Base-by-base conservation (phyloP, 2,888 invertebrate genomes). In the Serrognathus titanus region DNA sequence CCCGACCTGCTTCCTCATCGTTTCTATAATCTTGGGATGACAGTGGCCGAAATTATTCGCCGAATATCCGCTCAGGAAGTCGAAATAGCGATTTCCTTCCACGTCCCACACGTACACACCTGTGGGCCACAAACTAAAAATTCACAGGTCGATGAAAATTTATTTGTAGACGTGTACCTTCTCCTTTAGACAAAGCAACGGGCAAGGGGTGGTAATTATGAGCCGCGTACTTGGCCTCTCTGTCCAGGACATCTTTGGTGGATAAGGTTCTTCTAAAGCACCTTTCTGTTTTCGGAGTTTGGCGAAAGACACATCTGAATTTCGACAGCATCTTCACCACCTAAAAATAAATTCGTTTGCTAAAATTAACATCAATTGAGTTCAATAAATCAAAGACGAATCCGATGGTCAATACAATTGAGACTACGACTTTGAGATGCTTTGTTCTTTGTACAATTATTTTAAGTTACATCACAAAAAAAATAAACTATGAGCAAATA, bases 181-280 rank as follows among this genome's bases (percentile, higher is more conserved):
- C 82, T 46, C 88, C 97, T 54, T 83, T 86, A 57, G 80, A 79
- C 3, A 97, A 75, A 0, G 94, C 97, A 0, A 94, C 97, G 0
- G 95, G 94, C n/a, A 97, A 71, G 0, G 97, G 94, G 60, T 90
- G 89, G 76, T 97, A 97, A 79, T 97, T 98, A 71, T 92, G 92
- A 16, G 96, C 96, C 0, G 95, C 94, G 75, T 86, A 90, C 71
- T 88, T 89, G 48, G 86, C 83, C 75, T 97, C 97, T 53, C 89
- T 81, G 10, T 85, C 84, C 71, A 92, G 84, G 55, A 51, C 51
- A 12, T 58, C 46, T 43, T 55, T 47, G 13, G 58, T 57, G n/a
- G 50, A 49, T 24, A 46, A 12, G 8, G 36, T 45, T 37, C 49
- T 31, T 49, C 50, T 53, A 53, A 52, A 49, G 53, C 53, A 53